Evolutionary conservation across 1,140 invertebrate species (phyloP), one percentile per base, ranked within the genome.

Genomic region (Apocrypta bakeri): DNA sequence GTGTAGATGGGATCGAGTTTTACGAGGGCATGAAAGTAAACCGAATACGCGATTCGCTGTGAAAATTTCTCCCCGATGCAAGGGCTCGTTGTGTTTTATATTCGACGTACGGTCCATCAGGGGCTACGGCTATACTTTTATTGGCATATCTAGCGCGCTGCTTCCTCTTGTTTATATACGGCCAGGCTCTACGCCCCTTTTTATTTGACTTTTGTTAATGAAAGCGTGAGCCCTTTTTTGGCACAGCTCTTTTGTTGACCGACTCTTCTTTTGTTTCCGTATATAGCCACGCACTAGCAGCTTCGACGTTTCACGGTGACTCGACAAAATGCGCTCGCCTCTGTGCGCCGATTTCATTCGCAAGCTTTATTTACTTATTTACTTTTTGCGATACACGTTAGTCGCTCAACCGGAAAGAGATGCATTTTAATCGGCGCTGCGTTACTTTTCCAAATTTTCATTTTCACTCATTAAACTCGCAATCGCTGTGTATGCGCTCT

Each of bases 331-430:
- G 63, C 24, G 8, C 2, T 9, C 3, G 33, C 25, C n/a, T n/a
- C n/a, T n/a, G 63, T 24, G 8, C 24, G n/a, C 9, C 11, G 14
- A 37, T 6, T 31, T 31, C 14, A 37, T 21, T 33, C 17, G 33
- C 17, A 0, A 69, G 14, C 21, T 69, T 69, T 37, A 69, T 69
- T 69, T 69, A 69, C 66, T 69, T 69, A 69, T 69, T 69, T 69
- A 21, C 68, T 33, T 8, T 37, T 69, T 69, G 33, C 17, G 12
- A 29, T 25, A 29, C 27, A 25, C 7, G 64, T 25, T 66, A 17
- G 17, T n/a, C 3, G 14, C 7, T 56, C 48, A 21, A 56, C 3
- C n/a, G 48, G 21, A 4, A 56, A 56, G 6, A 56, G 48, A 6
- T 56, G 14, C 14, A 48, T n/a, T 6, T 56, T 56, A 21, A 3